Evolutionary conservation across 2,113 vertebrate species (phyloP).

Genomic region (human): DNA sequence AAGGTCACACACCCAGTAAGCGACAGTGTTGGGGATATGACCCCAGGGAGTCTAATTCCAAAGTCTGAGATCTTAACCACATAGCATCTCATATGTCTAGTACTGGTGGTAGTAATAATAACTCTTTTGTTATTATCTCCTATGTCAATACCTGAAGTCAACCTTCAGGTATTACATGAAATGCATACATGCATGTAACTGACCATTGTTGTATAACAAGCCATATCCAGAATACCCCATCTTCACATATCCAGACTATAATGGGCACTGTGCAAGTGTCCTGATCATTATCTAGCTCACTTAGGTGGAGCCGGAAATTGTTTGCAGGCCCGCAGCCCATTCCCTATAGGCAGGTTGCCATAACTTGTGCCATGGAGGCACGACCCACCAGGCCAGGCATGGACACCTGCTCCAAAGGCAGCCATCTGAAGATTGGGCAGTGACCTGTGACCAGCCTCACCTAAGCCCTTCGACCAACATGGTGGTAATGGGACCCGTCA

Average conservation of each 20-base stretch:
- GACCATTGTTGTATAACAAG: neutral
- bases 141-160: neutral
- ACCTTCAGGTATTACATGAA: neutral
- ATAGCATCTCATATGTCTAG: neutral
- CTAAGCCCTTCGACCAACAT: neutral
- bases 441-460: neutral
- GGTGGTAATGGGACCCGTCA: neutral
- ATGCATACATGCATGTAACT: neutral
- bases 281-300: neutral
- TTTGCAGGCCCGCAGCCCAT: neutral
- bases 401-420: neutral
- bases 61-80: neutral
- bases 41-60: neutral
- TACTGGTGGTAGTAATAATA: neutral
- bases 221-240: neutral
- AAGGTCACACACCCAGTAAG: constrained; percentile 6
- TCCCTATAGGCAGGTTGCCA: neutral
- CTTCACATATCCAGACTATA: neutral
- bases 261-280: neutral
- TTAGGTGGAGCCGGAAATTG: neutral
- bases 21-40: neutral
- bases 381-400: neutral
- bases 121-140: neutral
- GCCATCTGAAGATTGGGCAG: neutral
- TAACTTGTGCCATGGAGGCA: neutral